Base-by-base conservation (phyloP, 2,797 vertebrate species). In the Acanthurus leucopareius region DNA sequence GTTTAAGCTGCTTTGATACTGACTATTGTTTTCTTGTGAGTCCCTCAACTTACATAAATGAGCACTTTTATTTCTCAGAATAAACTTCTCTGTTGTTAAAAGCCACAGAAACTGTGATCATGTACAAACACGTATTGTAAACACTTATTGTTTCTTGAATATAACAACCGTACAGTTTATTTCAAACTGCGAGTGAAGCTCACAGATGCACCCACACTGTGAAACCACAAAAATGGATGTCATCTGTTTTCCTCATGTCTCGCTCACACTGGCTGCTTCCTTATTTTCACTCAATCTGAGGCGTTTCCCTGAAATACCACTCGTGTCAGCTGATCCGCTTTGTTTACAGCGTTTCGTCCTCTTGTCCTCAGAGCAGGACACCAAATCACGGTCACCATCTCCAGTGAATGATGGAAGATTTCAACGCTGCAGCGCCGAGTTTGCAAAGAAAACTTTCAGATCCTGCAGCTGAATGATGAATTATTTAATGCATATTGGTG, bases 241-340 rank as follows among this genome's bases (percentile, higher is more conserved):
- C 7, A 25, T 40, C 25, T 45, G 20, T 22, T 14, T 38, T 32
- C 66, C 47, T 68, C 47, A 72, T 51, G 52, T 59, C 63, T 60
- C 54, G 17, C 8, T 54, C 40, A 68, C 22, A 17, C 45, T 32
- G 48, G 57, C 35, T 47, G 54, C 35, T 79, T 71, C 66, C 38
- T 32, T 28, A 60, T 53, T 69, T 78, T 1, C 0, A 56, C 22
- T 38, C 17, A 61, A 40, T 1, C 40, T 14, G 53, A 73, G 77
- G 71, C 25, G 40, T 83, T 81, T 71, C 47, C 60, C 63, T 19
- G 63, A 65, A 65, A 85, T 48, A 58, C 40, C n/a, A 10, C 0
- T 58, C 1, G 3, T 15, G 52, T 63, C 64, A 76, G 53, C 56
- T 67, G 67, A 54, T 48, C n/a, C 10, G 56, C 62, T 72, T 58